Evolutionary conservation across 1,140 invertebrate species (phyloP).

Genomic region (Wiebesia pumilae): DNA sequence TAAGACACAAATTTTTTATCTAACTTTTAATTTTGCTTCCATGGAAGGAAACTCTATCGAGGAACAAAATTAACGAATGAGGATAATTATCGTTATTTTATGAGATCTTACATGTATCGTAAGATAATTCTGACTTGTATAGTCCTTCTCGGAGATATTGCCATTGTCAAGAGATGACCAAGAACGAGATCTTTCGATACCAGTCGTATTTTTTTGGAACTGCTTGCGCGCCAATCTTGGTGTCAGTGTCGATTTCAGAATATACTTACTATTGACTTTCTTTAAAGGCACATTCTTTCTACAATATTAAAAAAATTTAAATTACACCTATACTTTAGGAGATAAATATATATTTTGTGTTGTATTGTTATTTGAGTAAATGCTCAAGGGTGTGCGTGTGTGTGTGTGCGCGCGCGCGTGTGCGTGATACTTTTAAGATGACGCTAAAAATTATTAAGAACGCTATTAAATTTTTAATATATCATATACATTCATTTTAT

Average conservation of each 20-base stretch:
- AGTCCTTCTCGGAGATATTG: conserved; percentile 72
- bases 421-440: no score
- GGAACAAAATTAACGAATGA: not conserved
- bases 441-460: no score
- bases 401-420: no score
- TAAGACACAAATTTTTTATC: no score
- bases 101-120: conserved; percentile 81
- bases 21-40: no score
- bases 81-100: not conserved
- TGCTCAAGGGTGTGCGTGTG: no score
- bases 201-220: conserved; percentile 78
- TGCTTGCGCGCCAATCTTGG: conserved; percentile 83
- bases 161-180: conserved; percentile 80
- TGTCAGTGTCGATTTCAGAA: conserved; percentile 87
- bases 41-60: no score
- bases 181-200: conserved; percentile 80
- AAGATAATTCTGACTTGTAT: conserved; percentile 79
- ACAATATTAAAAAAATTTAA: conserved; percentile 56
- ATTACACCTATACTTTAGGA: not conserved
- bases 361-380: no score
- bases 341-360: no score
- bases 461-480: no score
- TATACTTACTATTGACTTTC: conserved; percentile 89
- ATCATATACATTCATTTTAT: no score
- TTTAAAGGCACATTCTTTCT: conserved; percentile 88